Base-by-base conservation (phyloP, 1,140 invertebrate genomes). In the Chironomus tepperi region DNA sequence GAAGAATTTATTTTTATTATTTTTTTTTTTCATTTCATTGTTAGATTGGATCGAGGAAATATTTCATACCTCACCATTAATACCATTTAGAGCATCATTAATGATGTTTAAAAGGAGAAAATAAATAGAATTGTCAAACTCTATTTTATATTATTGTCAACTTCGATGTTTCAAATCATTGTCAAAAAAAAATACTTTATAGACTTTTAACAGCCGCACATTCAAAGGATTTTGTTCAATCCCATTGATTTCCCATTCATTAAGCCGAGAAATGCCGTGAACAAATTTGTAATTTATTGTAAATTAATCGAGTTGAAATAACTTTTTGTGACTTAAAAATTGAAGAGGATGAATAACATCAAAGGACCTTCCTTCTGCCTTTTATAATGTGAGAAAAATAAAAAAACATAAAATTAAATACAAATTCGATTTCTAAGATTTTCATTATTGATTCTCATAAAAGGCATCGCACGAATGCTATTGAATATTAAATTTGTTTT, bases 231-330 rank as follows among this genome's bases (percentile, higher is more conserved):
- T 34, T 34, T n/a, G n/a, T 57, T 57, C 47, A 57, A 57, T 57
- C 47, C 47, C 12, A 57, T n/a, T 57, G 47, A 57, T 5, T 34
- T 34, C 24, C 24, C 24, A 34, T 34, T 34, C 24, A 34, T 34
- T 34, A 34, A 5, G 5, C 24, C 24, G 24, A 34, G 24, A 34
- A 57, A 57, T 57, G 47, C 47, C 47, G 47, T 57, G 47, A 12
- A 57, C 47, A 57, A 57, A 57, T 57, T 57, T 57, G 47, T 57
- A 57, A 57, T 57, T 57, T 57, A 57, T 57, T 57, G 47, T 57
- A n/a, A 57, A 57, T 57, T 57, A 57, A 57, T 57, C 47, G 47
- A 57, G 47, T 57, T 57, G 47, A 57, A 57, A 57, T 12, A 57
- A n/a, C n/a, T 57, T 15, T 47, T 57, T 57, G 12, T 57, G 12